Base-by-base conservation (phyloP, 2,797 vertebrate genomes). In the Rhinogobio ventralis region DNA sequence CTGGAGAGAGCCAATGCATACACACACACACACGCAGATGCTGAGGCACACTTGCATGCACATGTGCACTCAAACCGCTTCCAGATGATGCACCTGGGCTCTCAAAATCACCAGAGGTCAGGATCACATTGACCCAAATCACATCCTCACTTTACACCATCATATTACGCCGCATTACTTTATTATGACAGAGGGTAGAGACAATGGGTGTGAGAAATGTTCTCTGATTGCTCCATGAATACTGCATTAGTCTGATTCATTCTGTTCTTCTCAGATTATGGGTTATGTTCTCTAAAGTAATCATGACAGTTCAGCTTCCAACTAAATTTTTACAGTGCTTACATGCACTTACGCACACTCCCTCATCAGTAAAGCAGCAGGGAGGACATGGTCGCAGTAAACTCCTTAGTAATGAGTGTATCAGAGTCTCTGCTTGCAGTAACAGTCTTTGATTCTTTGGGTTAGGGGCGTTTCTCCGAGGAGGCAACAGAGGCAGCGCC, bases 1-100 rank as follows among this genome's bases (percentile, higher is more conserved):
- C n/a, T 71, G 20, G 19, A 72, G 10, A 66, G 10, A 28, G 15
- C 23, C 5, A 71, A 2, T 30, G 30, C 51, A 30, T 28, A 76
- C 8, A 49, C 33, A 79, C 30, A 75, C 67, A 81, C 19, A 73
- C 55, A 81, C 36, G 51, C 49, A 82, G 53, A 82, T 74, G 81
- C 69, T 62, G 25, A 64, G 55, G 39, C 36, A 51, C 2, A 55
- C 30, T 30, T 20, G 20, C 23, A 36, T 53, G 36, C 71, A 46
- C 69, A 73, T 77, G 75, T 77, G 53, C 23, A 28, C 79, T n/a
- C 42, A 36, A 30, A 82, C 49, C 23, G 25, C 45, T 57, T 75
- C 69, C 45, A 42, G 72, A 19, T 57, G 49, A 68, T 17, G 42
- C 57, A 69, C 68, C 77, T 79, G 67, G 2, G 28, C 66, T 57